Evolutionary conservation across 2,113 vertebrate genomes (phyloP).

Genomic region (Lepisosteus oculatus): DNA sequence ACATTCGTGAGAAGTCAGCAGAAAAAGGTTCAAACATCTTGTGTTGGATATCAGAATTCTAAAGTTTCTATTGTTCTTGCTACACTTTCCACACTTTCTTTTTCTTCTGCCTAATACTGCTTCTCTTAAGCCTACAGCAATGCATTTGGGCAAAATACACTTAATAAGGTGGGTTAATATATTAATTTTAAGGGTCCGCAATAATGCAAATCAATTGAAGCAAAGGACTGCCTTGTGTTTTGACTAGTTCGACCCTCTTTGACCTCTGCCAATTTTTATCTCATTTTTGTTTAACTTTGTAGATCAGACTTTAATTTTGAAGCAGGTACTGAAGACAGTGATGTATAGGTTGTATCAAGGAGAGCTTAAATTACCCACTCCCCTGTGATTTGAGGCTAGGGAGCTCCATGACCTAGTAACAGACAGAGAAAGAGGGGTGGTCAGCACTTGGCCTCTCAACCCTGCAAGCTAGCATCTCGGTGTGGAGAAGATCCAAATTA

Average conservation of each 20-base stretch:
- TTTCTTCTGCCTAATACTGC: too few relatives aligned
- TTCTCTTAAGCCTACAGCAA: background rate
- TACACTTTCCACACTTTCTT: too few relatives aligned
- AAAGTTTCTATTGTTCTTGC: too few relatives aligned
- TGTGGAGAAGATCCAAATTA: too few relatives aligned
- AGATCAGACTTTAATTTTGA: slow-evolving; percentile 99
- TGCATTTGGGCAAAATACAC: slow-evolving; percentile 17
- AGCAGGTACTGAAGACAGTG: slow-evolving; percentile 86
- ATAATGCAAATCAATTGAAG: slow-evolving; percentile 77
- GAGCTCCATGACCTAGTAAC: slow-evolving; percentile 71
- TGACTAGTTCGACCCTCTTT: slow-evolving; percentile 77
- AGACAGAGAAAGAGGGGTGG: slow-evolving; percentile 79
- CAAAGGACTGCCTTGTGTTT: slow-evolving; percentile 72
- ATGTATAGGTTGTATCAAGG: slow-evolving; percentile 96
- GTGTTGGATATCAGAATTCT: too few relatives aligned
- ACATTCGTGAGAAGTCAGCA: too few relatives aligned
- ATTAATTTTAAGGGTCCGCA: slow-evolving; percentile 53
- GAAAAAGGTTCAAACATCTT: too few relatives aligned
- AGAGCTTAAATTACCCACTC: slow-evolving; percentile 93
- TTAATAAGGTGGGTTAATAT: slow-evolving; percentile 30
- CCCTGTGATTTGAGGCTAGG: slow-evolving; percentile 74
- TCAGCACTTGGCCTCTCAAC: slow-evolving; percentile 80
- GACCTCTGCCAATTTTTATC: slow-evolving; percentile 96
- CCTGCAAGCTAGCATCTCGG: slow-evolving; percentile 57
- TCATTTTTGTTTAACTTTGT: slow-evolving; percentile 97